These are phyloP conservation scores for Channa maculata DNA, from an alignment of 2,113 vertebrate genomes.

Conservation along the genomic window DNA sequence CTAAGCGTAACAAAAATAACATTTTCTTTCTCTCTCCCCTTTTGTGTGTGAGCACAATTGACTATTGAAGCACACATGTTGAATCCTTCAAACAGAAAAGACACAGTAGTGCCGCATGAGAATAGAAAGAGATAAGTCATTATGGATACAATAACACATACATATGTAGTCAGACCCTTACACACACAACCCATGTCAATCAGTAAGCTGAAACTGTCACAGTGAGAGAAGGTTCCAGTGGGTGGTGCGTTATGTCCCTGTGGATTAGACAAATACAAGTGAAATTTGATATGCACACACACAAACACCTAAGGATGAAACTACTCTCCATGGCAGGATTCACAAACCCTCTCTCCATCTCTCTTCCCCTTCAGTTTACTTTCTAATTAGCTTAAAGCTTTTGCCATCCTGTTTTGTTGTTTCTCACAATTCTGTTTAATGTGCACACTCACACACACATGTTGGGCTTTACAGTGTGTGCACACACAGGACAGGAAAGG, in stretches of 20 bases:
- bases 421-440: too few species aligned
- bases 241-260: conserved; percentile 63
- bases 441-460: too few species aligned
- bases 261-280: conserved; percentile 66
- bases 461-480: too few species aligned
- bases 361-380: background rate
- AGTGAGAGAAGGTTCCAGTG: conserved; percentile 64
- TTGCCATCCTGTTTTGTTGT: background rate
- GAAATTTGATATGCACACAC: conserved; percentile 48
- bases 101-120: conserved; percentile 37
- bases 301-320: conserved; percentile 34
- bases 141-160: conserved; percentile 71
- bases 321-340: conserved; percentile 40
- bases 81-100: conserved; percentile 49
- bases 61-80: conserved; percentile 52
- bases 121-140: conserved; percentile 32
- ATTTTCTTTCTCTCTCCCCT: too few species aligned
- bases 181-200: conserved; percentile 28
- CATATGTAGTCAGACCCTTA: conserved; percentile 51
- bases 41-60: conserved; percentile 48
- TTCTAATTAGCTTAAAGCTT: conserved; percentile 48
- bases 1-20: too few species aligned
- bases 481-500: too few species aligned
- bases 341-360: conserved; percentile 32
- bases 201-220: conserved; percentile 73